Evolutionary conservation across 64 coral and sea anemone species (phyloP), one percentile per base, ranked within the genome.

Genomic region (Catalaphyllia jardinei): DNA sequence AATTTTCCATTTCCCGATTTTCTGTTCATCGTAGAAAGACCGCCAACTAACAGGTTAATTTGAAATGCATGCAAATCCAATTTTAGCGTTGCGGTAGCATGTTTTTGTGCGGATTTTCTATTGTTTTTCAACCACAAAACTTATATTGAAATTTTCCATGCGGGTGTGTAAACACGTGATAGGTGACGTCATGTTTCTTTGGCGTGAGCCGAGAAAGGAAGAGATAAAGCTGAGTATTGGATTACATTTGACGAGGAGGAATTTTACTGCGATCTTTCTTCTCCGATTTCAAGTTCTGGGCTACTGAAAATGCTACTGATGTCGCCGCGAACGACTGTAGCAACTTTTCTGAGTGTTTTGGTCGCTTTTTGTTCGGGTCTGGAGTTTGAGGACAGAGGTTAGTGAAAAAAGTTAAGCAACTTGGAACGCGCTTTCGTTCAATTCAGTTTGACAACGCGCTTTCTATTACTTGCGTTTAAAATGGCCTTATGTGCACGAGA

Each of bases 151-250:
- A 18, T 29, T 15, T 14, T 33, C 31, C 20, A 24, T 31, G 61
- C 31, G 80, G 60, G 62, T 85, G 60, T 85, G 22, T n/a, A 52
- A 51, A 74, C 89, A 91, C 35, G 89, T 91, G 89, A 60, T 64
- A 8, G 25, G 72, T 91, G 79, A 91, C 89, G 89, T 91, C 89
- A 91, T 31, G 59, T 59, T 80, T 52, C 57, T 72, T 91, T 71
- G 62, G 81, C 63, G 62, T 71, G 33, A 85, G 81, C 35, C 11
- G 57, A 60, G 33, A 69, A 67, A 83, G 31, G 62, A 71, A 63
- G 29, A 31, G 28, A 30, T 62, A 79, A 5, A 65, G 20, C 65
- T 6, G 65, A 65, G 79, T 64, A 83, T 83, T 83, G 79, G 79
- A 39, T 83, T 83, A 65, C 79, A 83, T 29, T 65, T 4, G 29